Percentiles rank a stretch among this genome's conserved stretches.
Evolutionary conservation across 2,888 invertebrate genomes (phyloP).

Genomic region (Agrotis puta): DNA sequence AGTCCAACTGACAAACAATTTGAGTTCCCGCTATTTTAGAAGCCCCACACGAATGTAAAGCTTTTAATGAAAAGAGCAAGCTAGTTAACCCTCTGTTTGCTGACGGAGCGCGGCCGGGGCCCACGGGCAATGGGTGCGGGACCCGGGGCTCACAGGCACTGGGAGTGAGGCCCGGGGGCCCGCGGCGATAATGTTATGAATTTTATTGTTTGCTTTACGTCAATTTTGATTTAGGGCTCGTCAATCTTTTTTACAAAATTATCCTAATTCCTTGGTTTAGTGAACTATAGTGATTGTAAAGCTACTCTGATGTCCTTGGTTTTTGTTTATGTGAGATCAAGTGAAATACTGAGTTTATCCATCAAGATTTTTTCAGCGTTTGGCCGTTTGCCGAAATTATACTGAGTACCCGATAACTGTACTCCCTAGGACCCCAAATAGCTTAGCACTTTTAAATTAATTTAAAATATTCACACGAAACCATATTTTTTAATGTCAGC

Average conservation of each 20-base stretch:
- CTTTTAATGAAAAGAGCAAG: slow-evolving; percentile 64
- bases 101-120: slow-evolving; percentile 26
- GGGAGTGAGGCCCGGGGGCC: slow-evolving; percentile 3
- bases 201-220: slow-evolving; percentile 51
- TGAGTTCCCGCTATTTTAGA: slow-evolving; percentile 2
- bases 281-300: no score
- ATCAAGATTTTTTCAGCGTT: no score
- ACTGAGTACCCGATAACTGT: no score
- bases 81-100: slow-evolving; percentile 66
- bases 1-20: not conserved
- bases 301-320: no score
- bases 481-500: no score
- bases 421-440: no score
- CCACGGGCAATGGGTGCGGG: not conserved
- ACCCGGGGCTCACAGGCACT: not conserved
- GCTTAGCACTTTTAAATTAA: no score
- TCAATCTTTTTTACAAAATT: slow-evolving; percentile 19
- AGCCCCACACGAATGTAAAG: slow-evolving; percentile 53
- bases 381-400: no score
- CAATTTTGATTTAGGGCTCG: slow-evolving; percentile 53
- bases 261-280: not conserved
- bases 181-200: slow-evolving; percentile 53
- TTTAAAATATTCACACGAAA: no score
- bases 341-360: no score
- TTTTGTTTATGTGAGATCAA: no score